phyloP scores from a whole-genome alignment of 2,113 vertebrate species.

The Amazona guildingii region DNA sequence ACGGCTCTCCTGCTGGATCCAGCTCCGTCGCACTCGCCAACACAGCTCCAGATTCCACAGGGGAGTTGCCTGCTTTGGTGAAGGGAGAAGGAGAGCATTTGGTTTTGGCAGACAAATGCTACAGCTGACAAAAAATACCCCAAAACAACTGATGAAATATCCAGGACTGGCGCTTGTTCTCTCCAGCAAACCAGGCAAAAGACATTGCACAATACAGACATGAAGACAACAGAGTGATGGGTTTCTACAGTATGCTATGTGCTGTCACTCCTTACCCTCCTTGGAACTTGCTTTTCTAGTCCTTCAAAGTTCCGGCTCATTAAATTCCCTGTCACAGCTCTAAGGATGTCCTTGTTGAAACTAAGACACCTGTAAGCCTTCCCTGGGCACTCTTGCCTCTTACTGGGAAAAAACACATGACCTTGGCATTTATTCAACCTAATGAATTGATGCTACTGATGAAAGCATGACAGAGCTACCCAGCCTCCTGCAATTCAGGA shows the following conservation, averaged over 20 bases:
- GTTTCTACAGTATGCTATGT: background rate
- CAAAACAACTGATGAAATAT: background rate
- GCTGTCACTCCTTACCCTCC: slow-evolving; percentile 15
- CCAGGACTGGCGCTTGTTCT: background rate
- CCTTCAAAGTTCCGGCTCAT: slow-evolving; percentile 36
- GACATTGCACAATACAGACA: background rate
- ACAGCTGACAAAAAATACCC: background rate
- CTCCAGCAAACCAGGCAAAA: background rate
- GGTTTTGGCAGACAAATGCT: background rate
- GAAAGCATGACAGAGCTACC: background rate
- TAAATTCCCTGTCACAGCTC: slow-evolving; percentile 29
- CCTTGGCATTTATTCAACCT: slow-evolving; percentile 7
- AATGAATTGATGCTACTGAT: background rate
- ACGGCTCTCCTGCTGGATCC: background rate
- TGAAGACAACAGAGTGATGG: background rate
- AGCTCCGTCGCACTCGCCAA: background rate
- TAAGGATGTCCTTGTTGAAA: slow-evolving; percentile 49
- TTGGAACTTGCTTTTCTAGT: slow-evolving; percentile 20
- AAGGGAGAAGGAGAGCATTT: background rate
- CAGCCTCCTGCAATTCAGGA: background rate
- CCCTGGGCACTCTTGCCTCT: slow-evolving; percentile 22
- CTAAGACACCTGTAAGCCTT: slow-evolving; percentile 47
- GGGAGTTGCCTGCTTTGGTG: background rate
- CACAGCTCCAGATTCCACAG: background rate
- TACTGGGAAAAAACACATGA: background rate